Base-by-base conservation (phyloP, 2,113 vertebrate genomes). In the Siniperca knerii region DNA sequence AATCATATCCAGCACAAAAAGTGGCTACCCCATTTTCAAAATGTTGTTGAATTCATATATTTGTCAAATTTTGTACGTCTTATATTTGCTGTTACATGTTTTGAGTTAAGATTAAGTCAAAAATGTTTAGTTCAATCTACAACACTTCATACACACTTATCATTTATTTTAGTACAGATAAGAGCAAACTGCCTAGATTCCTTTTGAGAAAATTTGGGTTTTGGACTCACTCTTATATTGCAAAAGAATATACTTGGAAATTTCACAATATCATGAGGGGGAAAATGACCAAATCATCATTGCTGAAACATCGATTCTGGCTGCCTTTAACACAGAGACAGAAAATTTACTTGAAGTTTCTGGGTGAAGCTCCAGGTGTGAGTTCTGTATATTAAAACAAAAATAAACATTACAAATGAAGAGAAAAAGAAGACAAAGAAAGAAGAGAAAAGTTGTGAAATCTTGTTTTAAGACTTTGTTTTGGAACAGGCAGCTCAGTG, bases 401-500 rank as follows among this genome's bases (percentile, higher is more conserved):
- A 61, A 65, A 37, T 0, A 48, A 33, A 57, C 16, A 58, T 54
- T 18, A 29, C 15, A 72, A 25, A 70, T 33, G 50, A 72, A 18
- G 44, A 65, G 75, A 55, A 35, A 77, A 69, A 44, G 12, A 3
- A 70, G 65, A 79, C 35, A 40, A 61, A 35, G 21, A 68, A 2
- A n/a, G n/a, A 55, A 64, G 55, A 35, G 6, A 64, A 33, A 72
- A 37, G 60, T 62, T 75, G 52, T 78, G 55, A 81, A 83, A 72
- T 62, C 48, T 40, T 2, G 33, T 3, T 11, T 52, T 25, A 8
- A 12, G 73, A 58, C 35, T 73, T 85, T 73, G 77, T 76, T 58
- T 86, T 66, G 77, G 80, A 57, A 11, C 42, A n/a, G 50, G 40
- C 62, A 40, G 81, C 76, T 81, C 60, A 4, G 33, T 44, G 75